These are phyloP conservation scores for Eospalax fontanierii DNA, from an alignment of 2,797 vertebrate genomes.

Conservation along the genomic window DNA sequence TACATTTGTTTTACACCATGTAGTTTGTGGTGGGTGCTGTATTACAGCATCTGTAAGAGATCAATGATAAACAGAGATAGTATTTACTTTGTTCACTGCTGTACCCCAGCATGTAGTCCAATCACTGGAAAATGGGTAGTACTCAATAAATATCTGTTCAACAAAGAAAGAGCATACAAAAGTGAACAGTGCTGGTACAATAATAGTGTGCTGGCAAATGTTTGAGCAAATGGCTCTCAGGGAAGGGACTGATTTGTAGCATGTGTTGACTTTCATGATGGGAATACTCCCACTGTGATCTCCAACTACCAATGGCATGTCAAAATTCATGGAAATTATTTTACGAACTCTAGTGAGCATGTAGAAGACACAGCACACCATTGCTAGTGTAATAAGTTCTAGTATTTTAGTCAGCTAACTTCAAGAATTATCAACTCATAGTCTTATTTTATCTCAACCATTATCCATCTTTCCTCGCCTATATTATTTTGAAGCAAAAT, in stretches of 20 bases:
- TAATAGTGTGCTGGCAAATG: conserved; percentile 34
- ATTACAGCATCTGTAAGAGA: too few relatives aligned
- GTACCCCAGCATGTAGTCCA: too few relatives aligned
- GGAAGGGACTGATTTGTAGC: conserved; percentile 20
- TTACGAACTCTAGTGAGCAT: neutral
- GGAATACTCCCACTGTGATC: neutral
- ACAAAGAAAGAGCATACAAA: neutral
- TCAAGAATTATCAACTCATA: conserved; percentile 5
- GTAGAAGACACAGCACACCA: neutral
- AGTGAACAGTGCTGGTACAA: neutral
- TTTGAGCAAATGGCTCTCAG: neutral
- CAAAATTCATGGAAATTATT: conserved; percentile 39
- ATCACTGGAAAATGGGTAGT: too few relatives aligned
- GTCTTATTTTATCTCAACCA: conserved; percentile 37
- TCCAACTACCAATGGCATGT: neutral
- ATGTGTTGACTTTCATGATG: conserved; percentile 15
- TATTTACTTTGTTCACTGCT: too few relatives aligned
- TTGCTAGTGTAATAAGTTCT: neutral
- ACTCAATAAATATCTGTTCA: too few relatives aligned
- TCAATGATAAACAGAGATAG: too few relatives aligned
- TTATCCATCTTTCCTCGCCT: neutral
- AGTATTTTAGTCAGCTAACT: neutral
- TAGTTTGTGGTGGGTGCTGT: too few relatives aligned
- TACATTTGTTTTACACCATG: too few relatives aligned
- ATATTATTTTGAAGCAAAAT: conserved; percentile 30